Conservation (phyloP, 2,888 invertebrate species). For the Netelia virgata region DNA sequence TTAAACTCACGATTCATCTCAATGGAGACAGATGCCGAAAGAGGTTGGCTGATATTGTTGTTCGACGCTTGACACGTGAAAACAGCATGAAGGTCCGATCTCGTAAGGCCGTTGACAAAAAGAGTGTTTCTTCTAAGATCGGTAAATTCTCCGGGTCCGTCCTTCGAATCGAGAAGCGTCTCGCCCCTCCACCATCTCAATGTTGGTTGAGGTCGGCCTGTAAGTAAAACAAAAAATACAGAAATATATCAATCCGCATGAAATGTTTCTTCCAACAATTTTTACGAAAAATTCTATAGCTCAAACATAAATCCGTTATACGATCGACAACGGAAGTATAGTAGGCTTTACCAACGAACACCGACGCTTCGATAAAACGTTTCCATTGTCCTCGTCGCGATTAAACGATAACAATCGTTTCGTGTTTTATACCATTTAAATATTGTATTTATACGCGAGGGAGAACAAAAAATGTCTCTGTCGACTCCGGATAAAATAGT, state of each 20-base stretch:
- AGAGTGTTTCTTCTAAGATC: conserved; percentile 87
- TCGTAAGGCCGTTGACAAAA: conserved; percentile 87
- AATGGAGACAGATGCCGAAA: conserved; percentile 89
- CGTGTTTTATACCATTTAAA: too few relatives aligned
- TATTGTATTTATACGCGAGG: too few relatives aligned
- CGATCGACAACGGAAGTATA: too few relatives aligned
- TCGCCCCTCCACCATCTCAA: conserved; percentile 92
- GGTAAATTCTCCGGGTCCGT: conserved; percentile 85
- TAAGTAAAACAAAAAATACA: conserved; percentile 28
- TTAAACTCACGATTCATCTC: conserved; percentile 91
- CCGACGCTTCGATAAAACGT: too few relatives aligned
- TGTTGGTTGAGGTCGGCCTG: conserved; percentile 90
- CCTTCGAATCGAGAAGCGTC: conserved; percentile 87
- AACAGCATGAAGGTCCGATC: conserved; percentile 90
- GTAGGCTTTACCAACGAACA: too few relatives aligned
- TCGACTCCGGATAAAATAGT: too few relatives aligned
- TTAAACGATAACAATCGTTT: too few relatives aligned
- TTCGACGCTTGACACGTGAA: conserved; percentile 93
- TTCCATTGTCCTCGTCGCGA: too few relatives aligned
- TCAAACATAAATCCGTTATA: too few relatives aligned
- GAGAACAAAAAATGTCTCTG: too few relatives aligned
- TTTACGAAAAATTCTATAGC: neutral
- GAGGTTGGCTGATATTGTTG: conserved; percentile 90
- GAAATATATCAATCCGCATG: too few relatives aligned
- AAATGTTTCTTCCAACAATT: conserved; percentile 8